Conservation (phyloP, 1,140 invertebrate species). For the Drosophila elegans region DNA sequence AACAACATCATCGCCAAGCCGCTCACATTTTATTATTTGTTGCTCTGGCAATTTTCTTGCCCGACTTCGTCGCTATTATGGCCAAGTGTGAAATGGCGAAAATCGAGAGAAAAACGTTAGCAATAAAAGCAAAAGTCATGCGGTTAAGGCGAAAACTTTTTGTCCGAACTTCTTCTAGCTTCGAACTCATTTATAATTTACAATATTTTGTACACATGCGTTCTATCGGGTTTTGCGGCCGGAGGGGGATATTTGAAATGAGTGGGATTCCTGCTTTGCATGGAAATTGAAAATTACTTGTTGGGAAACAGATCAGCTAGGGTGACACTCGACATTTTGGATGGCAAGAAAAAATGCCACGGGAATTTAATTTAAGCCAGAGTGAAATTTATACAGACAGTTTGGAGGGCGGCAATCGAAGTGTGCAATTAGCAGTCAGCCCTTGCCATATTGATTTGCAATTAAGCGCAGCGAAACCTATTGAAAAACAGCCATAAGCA, state of each 20-base stretch:
- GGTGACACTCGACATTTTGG: constrained; percentile 23
- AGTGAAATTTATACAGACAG: constrained; percentile 42
- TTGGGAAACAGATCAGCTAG: no score
- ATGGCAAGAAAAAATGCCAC: constrained; percentile 5
- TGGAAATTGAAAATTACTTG: constrained; percentile 60
- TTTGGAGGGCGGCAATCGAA: constrained; percentile 15
- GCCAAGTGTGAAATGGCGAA: constrained; percentile 55
- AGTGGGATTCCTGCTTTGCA: constrained; percentile 39
- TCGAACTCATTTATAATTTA: constrained; percentile 60
- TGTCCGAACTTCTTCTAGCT: constrained; percentile 14
- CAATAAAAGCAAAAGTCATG: constrained; percentile 55
- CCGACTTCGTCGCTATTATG: constrained; percentile 19
- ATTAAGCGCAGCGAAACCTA: constrained; percentile 56
- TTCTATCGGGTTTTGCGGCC: constrained; percentile 22
- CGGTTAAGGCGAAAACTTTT: constrained; percentile 43
- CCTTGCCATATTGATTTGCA: constrained; percentile 69
- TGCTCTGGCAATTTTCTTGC: constrained; percentile 37
- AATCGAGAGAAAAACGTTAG: constrained; percentile 37
- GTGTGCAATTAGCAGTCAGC: constrained; percentile 64
- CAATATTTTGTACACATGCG: constrained; percentile 50
- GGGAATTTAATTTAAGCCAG: constrained; percentile 21
- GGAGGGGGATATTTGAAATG: constrained; percentile 6
- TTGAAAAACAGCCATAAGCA: constrained; percentile 25
- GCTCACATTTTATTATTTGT: constrained; percentile 35
- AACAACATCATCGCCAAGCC: constrained; percentile 7